Base-by-base conservation (phyloP, 2,797 vertebrate genomes). In the Acanthopagrus latus region DNA sequence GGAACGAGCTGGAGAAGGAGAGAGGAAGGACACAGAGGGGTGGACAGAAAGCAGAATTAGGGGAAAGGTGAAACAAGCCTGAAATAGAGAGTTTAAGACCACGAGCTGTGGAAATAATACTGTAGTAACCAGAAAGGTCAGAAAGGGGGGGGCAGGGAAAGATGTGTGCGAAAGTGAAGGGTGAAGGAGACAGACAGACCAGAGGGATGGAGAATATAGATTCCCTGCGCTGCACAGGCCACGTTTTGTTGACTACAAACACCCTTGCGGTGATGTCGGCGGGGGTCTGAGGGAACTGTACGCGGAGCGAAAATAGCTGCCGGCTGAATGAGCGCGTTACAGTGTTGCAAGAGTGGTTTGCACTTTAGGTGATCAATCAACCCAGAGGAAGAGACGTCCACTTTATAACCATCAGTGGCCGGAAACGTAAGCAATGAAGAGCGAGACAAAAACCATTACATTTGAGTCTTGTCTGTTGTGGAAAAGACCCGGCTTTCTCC, bases 351-450 rank as follows among this genome's bases (percentile, higher is more conserved):
- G 82, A 90, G 70, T 50, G 86, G 76, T 83, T 66, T 62, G 85
- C 90, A 90, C 86, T 92, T 86, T 82, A 81, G 79, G 81, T 91
- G 82, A 92, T 92, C 90, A 87, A 93, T 92, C 92, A 92, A 83
- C 69, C 71, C 66, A 21, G 78, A 86, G 89, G 90, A 83, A 84
- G 83, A 78, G 69, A 86, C 47, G 55, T 84, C 78, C 85, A 90
- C 90, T 92, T 90, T 87, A 82, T 86, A 88, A 88, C 88, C 90
- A 91, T 90, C 90, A 88, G 81, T 66, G 84, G 71, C 78, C 82
- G 83, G 89, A 92, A 91, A 92, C 59, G 25, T 77, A 77, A 87
- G 83, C 81, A 81, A 82, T 74, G 76, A 85, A 79, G 73, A 89
- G 85, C 68, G 60, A 77, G 79, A 80, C 55, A 78, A 92, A 89